Percentiles rank a stretch among this genome's conserved stretches.
phyloP scores from a whole-genome alignment of 2,888 invertebrate genomes.

The Eucera pruinosa region DNA sequence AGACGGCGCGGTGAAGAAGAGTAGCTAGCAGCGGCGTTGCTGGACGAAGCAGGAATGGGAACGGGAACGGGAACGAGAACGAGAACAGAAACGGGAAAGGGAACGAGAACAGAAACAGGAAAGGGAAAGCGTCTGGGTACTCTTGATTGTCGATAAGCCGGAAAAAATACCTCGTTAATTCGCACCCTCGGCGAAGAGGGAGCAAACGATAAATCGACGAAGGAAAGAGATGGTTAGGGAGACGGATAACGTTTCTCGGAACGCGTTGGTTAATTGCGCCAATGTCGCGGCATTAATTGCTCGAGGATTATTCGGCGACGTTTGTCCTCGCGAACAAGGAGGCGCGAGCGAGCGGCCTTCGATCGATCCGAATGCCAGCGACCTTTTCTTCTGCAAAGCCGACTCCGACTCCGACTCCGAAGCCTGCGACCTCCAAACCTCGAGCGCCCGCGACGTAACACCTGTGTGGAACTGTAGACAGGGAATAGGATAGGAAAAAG shows the following conservation, averaged over 20 bases:
- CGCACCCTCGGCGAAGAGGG: conserved; percentile 44
- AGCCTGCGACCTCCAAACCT: conserved; percentile 31
- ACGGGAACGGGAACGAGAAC: no score
- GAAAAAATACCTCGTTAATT: conserved; percentile 61
- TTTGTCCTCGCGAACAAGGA: conserved; percentile 17
- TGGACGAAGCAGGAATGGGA: no score
- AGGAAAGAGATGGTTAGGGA: conserved; percentile 18
- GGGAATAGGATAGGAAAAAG: no score
- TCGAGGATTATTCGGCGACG: conserved; percentile 43
- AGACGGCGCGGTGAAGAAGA: no score
- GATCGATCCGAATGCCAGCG: conserved; percentile 51
- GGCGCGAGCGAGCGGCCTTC: conserved; percentile 11
- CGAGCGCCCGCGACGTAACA: no score
- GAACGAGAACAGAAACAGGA: conserved; percentile 25
- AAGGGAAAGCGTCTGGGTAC: no score
- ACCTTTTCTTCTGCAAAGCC: conserved; percentile 55
- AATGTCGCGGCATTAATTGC: conserved; percentile 59
- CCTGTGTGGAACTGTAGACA: no score
- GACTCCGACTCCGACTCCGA: no score
- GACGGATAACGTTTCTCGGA: conserved; percentile 53
- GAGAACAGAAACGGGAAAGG: no score
- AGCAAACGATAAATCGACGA: conserved; percentile 19
- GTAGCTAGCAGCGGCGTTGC: no score
- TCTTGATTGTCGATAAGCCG: no score
- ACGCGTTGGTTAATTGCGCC: conserved; percentile 53